Conservation (phyloP, 1,140 invertebrate species). For the Macrostomum lignano region DNA sequence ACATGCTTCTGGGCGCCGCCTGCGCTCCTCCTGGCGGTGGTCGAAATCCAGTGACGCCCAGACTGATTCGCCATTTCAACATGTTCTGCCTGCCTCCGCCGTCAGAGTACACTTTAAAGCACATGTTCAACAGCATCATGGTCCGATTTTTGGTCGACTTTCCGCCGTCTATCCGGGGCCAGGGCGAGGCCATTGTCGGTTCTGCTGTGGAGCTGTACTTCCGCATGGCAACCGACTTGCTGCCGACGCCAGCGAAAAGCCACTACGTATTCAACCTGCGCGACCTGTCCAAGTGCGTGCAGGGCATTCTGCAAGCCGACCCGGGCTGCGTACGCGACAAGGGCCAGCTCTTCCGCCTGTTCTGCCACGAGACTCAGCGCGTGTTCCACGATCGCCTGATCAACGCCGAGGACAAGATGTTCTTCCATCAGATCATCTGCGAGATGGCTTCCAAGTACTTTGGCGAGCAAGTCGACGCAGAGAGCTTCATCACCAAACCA, state of each 20-base stretch:
- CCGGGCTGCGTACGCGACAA: constrained; percentile 18
- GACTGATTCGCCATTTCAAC: constrained; percentile 26
- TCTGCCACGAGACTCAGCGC: constrained; percentile 25
- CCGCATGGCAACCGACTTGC: constrained; percentile 25
- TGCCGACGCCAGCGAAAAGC: constrained; percentile 28
- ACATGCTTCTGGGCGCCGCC: constrained; percentile 25
- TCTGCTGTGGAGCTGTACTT: constrained; percentile 27
- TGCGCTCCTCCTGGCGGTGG: constrained; percentile 30
- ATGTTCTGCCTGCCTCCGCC: constrained; percentile 27
- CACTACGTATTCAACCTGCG: constrained; percentile 29
- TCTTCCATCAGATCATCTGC: constrained; percentile 22
- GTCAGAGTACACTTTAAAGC: constrained; percentile 24
- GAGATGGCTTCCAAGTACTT: constrained; percentile 27
- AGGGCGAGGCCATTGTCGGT: constrained; percentile 19
- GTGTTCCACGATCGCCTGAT: constrained; percentile 28
- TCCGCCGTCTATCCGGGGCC: constrained; percentile 27
- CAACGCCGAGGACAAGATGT: constrained; percentile 25
- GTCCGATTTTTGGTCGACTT: constrained; percentile 37
- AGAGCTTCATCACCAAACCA: constrained; percentile 18
- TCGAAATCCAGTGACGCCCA: constrained; percentile 22
- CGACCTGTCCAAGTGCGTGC: constrained; percentile 28
- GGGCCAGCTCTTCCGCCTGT: constrained; percentile 21
- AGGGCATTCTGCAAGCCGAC: constrained; percentile 25
- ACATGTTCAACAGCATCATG: constrained; percentile 18
- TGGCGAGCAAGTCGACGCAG: constrained; percentile 18